These are phyloP conservation scores for Gyps fulvus DNA, from an alignment of 2,113 vertebrate genomes.

Conservation along the genomic window DNA sequence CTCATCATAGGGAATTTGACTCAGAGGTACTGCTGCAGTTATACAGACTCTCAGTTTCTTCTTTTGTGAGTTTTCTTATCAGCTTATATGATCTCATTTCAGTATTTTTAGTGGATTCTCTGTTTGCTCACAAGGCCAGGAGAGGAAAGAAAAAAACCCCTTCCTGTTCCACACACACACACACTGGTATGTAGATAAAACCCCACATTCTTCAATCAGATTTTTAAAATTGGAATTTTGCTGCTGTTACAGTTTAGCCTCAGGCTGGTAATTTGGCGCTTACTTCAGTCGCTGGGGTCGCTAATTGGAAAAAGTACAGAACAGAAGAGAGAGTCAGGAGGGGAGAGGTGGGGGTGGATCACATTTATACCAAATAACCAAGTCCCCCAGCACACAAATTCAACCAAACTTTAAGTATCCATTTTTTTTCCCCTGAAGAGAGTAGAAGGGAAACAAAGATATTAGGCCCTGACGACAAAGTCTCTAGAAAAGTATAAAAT, in stretches of 20 bases:
- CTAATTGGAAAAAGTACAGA: background rate
- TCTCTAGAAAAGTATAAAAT: conserved; percentile 31
- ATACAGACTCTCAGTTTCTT: background rate
- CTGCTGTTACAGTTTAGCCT: conserved; percentile 32
- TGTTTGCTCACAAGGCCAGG: background rate
- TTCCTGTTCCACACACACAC: background rate
- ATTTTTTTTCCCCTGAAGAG: background rate
- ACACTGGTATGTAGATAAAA: background rate
- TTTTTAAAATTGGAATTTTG: conserved; percentile 50
- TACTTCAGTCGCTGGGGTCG: background rate
- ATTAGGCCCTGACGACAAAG: background rate
- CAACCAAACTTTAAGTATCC: conserved; percentile 35
- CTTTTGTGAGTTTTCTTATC: background rate
- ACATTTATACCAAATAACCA: conserved; percentile 12
- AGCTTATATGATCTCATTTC: background rate
- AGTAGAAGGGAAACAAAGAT: background rate
- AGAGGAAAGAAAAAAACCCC: background rate
- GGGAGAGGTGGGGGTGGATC: background rate
- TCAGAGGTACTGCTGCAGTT: background rate
- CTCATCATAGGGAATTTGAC: background rate
- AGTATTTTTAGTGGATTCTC: background rate
- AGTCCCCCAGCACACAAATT: background rate
- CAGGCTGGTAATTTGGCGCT: background rate
- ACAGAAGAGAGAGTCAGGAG: background rate
- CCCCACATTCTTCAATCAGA: background rate